Percentiles rank a stretch among this genome's conserved stretches.
Conservation (phyloP, 2,888 invertebrate species). For the Listrodromus nycthemerus region DNA sequence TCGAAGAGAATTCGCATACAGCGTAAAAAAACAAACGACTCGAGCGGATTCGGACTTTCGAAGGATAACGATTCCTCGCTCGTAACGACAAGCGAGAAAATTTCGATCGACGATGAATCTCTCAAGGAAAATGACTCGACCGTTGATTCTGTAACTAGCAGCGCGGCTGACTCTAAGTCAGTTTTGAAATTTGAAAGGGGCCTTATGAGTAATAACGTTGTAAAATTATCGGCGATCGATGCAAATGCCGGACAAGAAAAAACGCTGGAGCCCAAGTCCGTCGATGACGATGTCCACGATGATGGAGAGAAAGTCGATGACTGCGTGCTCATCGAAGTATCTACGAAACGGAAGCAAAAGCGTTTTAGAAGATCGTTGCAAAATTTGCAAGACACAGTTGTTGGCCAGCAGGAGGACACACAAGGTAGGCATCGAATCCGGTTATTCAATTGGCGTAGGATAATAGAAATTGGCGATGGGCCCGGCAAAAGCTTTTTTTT, state of each 20-base stretch:
- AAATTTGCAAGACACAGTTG: constrained; percentile 31
- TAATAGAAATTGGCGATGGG: constrained; percentile 10
- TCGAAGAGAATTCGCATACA: constrained; percentile 45
- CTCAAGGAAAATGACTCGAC: background rate
- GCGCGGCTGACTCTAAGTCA: constrained; percentile 29
- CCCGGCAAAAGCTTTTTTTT: constrained; percentile 28
- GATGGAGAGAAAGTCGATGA: constrained; percentile 47
- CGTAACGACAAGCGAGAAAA: background rate
- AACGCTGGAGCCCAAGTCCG: background rate
- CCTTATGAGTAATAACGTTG: constrained; percentile 42
- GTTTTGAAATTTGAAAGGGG: constrained; percentile 4
- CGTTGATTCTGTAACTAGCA: constrained; percentile 55
- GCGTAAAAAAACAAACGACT: constrained; percentile 23
- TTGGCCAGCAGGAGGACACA: constrained; percentile 55
- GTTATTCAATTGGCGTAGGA: constrained; percentile 28
- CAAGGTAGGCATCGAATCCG: constrained; percentile 60
- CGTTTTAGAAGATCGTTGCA: constrained; percentile 58
- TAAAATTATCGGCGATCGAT: constrained; percentile 38
- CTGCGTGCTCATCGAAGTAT: constrained; percentile 63
- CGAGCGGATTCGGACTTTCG: constrained; percentile 11
- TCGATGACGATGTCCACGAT: constrained; percentile 14
- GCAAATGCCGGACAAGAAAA: constrained; percentile 12
- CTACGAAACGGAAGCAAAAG: constrained; percentile 55
- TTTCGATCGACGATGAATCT: background rate
- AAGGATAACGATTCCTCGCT: background rate